Base-by-base conservation (phyloP, 2,797 vertebrate genomes). In the Spinibarbus caldwelli region DNA sequence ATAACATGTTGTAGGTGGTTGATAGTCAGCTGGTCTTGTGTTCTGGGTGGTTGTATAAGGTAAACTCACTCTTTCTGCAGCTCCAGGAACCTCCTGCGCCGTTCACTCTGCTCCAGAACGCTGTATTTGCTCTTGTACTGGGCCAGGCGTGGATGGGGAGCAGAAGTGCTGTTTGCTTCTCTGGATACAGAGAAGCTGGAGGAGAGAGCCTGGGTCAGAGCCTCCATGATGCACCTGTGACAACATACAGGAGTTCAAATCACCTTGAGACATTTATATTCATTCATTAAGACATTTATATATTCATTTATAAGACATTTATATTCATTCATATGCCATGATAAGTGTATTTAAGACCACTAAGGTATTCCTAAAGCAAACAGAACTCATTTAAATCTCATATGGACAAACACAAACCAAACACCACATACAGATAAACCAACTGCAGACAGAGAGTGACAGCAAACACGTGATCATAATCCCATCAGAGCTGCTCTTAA, bases 111-210 rank as follows among this genome's bases (percentile, higher is more conserved):
- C 87, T 97, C 97, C 89, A 96, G 87, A 29, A 95, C 95, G 0
- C 97, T 96, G 93, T 93, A 96, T 88, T 97, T 98, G 93, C 93
- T 93, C 89, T 99, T 99, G 94, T 98, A 99, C 38, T 97, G 96
- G 12, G 96, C 93, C 86, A 99, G 93, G 5, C 98, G 96, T 1
- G 98, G 98, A 86, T 98, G 97, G 0, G 98, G 95, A 15, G 94
- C 94, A 0, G 97, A 95, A 0, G 96, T 94, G 85, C 95, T 97
- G 93, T 97, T 97, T 75, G 94, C 94, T 72, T 96, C 95, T 82
- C 91, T 94, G 83, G 97, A 96, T 78, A 98, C 96, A 71, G 94
- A 93, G 71, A 97, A 97, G 88, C 95, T 97, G 92, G 93, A 90
- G 9, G 96, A 96, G 78, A 99, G 95, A 49, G 95, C 95, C 89